Conservation (phyloP, 2,888 invertebrate genomes). For the Drosophila nigricruria region DNA sequence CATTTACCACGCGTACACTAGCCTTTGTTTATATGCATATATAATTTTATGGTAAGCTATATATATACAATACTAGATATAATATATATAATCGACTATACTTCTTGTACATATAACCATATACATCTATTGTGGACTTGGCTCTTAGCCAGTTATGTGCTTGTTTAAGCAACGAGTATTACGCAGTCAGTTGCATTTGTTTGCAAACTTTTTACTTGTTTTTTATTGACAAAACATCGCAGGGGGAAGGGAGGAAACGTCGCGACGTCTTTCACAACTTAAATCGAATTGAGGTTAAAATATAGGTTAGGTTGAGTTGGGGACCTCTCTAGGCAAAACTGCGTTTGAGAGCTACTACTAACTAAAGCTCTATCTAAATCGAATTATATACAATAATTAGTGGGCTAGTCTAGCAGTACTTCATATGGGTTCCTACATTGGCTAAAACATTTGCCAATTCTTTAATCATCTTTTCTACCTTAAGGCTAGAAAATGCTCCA, state of each 20-base stretch:
- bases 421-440: too few species aligned
- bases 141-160: not conserved
- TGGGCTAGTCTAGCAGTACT: not conserved
- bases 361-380: not conserved
- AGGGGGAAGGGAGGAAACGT: not conserved
- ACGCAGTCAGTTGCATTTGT: not conserved
- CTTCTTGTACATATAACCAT: too few species aligned
- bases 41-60: too few species aligned
- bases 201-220: not conserved
- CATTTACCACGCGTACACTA: too few species aligned
- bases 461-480: too few species aligned
- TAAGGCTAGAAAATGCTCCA: too few species aligned
- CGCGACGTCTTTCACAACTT: constrained; percentile 19
- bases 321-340: not conserved
- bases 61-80: too few species aligned
- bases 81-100: too few species aligned
- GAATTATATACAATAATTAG: not conserved
- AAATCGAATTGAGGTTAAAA: constrained; percentile 25
- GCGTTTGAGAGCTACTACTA: not conserved
- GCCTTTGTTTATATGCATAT: too few species aligned
- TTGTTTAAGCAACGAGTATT: not conserved
- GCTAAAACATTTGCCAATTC: too few species aligned
- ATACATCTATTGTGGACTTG: too few species aligned
- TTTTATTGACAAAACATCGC: constrained; percentile 62
- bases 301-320: constrained; percentile 5